Evolutionary conservation across 2,888 invertebrate genomes (phyloP), one percentile per base, ranked within the genome.

Genomic region (Copidosoma aretas): DNA sequence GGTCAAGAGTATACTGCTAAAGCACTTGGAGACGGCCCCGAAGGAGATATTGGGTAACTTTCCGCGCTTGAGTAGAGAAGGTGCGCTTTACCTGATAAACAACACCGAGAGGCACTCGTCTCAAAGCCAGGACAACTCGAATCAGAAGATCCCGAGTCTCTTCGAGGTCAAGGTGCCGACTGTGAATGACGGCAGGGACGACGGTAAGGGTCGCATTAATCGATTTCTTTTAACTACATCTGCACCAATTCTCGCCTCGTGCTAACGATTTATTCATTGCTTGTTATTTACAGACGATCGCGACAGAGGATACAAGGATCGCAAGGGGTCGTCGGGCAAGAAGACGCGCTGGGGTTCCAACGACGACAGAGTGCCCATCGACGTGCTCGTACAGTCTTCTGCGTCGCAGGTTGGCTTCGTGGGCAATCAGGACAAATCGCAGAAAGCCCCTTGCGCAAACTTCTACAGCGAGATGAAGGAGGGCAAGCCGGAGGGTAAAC

Each of bases 41-140:
- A 93, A 94, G 83, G 94, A 95, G 84, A 94, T 95, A 77, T 86
- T 95, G 64, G 94, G 95, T n/a, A 93, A 93, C 80, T 95, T 94
- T 77, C 94, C 94, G 54, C 87, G 95, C 68, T 86, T 94, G 72
- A 92, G 91, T 75, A 87, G 93, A 69, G 93, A 94, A 77, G 90
- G 91, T 72, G 93, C 93, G 0, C 81, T 88, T 75, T 84, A 87
- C 79, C 87, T 88, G 82, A 88, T 75, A 57, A 82, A 81, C 71
- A 82, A 81, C 57, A 84, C 84, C 2, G 82, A 82, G 43, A 78
- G 80, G 70, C 77, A 73, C 62, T 59, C 79, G 41, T 71, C 79
- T 2, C 82, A 82, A 65, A 80, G 81, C 8, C 78, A 77, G 32
- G 81, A 81, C 41, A 67, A 62, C 1, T 71, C 75, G 1, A 80